Conservation (phyloP, 2,888 invertebrate genomes). For the Cataglyphis livida region DNA sequence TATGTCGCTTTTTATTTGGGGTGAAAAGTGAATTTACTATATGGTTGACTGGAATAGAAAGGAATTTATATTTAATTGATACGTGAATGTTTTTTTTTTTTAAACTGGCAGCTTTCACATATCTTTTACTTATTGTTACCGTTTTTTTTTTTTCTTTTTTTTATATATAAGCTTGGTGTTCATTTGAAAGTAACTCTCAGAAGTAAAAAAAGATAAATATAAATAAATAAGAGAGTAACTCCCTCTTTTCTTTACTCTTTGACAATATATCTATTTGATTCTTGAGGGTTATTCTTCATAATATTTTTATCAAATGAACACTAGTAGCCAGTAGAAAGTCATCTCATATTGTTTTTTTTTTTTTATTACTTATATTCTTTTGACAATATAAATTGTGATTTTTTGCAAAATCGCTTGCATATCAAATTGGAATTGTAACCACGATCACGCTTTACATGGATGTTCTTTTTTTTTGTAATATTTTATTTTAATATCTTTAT, state of each 20-base stretch:
- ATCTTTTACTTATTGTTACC: conserved; percentile 81
- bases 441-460: conserved; percentile 51
- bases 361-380: conserved; percentile 57
- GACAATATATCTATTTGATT: background rate
- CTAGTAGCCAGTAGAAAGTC: conserved; percentile 58
- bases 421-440: conserved; percentile 64
- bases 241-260: background rate
- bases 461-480: conserved; percentile 24
- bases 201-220: background rate
- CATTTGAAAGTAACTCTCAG: conserved; percentile 17
- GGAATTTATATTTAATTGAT: conserved; percentile 79
- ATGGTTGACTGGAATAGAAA: conserved; percentile 78
- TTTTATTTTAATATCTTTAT: conserved; percentile 17
- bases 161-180: conserved; percentile 8
- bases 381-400: conserved; percentile 66
- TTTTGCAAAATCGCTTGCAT: conserved; percentile 65
- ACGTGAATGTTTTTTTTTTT: conserved; percentile 73
- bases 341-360: conserved; percentile 60
- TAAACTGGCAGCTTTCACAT: conserved; percentile 84
- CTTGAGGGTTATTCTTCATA: background rate
- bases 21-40: conserved; percentile 80
- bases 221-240: background rate
- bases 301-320: conserved; percentile 40
- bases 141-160: conserved; percentile 60
- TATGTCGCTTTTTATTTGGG: conserved; percentile 86